Percentiles rank a stretch among this genome's conserved stretches.
phyloP scores from a whole-genome alignment of 2,888 invertebrate genomes.

The Ectemnius lituratus region DNA sequence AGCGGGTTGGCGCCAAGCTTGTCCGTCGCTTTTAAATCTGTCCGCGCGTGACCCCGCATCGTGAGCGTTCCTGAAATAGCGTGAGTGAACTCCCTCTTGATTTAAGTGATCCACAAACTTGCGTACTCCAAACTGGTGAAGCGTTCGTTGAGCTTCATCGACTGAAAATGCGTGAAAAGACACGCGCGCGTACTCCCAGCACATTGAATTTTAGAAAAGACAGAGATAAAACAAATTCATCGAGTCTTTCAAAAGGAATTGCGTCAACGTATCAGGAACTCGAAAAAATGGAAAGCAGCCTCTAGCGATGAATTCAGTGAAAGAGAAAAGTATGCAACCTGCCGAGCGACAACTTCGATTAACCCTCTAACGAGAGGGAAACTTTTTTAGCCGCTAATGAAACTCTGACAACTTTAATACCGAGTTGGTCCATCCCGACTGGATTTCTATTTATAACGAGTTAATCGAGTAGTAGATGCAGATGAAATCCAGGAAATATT shows the following conservation, averaged over 20 bases:
- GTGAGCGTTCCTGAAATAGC: neutral
- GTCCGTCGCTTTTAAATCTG: constrained; percentile 39
- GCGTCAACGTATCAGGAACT: neutral
- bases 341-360: neutral
- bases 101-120: constrained; percentile 14
- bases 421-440: too few species aligned
- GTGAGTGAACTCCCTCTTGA: neutral
- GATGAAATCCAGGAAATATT: too few species aligned
- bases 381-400: neutral
- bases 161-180: neutral
- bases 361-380: neutral
- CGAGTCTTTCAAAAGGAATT: too few species aligned
- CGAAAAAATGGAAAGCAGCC: neutral
- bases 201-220: too few species aligned
- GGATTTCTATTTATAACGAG: too few species aligned
- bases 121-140: too few species aligned
- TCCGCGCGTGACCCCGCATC: constrained; percentile 31
- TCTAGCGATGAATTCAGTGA: neutral
- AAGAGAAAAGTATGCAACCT: neutral
- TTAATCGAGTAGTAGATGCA: too few species aligned
- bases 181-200: too few species aligned
- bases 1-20: constrained; percentile 3
- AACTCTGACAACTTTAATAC: neutral
- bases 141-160: neutral
- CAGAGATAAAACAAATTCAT: too few species aligned